These are phyloP conservation scores for Sebastes variabilis DNA, from an alignment of 2,797 vertebrate genomes.

Conservation along the genomic window DNA sequence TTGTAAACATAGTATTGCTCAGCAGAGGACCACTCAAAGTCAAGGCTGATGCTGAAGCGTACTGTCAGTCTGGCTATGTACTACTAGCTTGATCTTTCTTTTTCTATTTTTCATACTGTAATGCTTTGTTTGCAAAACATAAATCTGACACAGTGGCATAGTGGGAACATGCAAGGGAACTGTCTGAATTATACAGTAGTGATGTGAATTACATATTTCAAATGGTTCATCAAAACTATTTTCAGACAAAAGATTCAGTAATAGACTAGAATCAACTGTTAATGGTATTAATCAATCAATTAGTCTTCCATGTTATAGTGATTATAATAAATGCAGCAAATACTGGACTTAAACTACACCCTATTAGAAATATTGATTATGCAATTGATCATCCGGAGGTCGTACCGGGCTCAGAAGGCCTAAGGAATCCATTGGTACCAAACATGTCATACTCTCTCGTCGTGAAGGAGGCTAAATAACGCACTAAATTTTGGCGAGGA, in stretches of 20 bases:
- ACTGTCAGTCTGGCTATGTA: slow-evolving; percentile 11
- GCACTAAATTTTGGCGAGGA: too few species aligned
- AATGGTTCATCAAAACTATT: not conserved
- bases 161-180: not conserved
- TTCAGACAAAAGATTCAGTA: not conserved
- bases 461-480: too few species aligned
- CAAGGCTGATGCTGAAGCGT: slow-evolving; percentile 44
- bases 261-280: not conserved
- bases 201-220: not conserved
- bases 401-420: too few species aligned
- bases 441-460: too few species aligned
- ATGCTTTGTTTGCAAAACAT: slow-evolving; percentile 7
- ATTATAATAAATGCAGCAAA: not conserved
- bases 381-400: too few species aligned
- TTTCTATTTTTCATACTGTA: not conserved
- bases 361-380: not conserved
- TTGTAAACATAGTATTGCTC: slow-evolving; percentile 67
- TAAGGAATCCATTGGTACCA: too few species aligned
- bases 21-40: slow-evolving; percentile 67
- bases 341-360: not conserved
- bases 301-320: not conserved
- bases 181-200: not conserved
- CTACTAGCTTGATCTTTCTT: not conserved
- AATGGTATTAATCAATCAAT: not conserved
- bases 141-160: not conserved